Evolutionary conservation across 64 coral and sea anemone species (phyloP), one percentile per base, ranked within the genome.

Genomic region (Catalaphyllia jardinei): DNA sequence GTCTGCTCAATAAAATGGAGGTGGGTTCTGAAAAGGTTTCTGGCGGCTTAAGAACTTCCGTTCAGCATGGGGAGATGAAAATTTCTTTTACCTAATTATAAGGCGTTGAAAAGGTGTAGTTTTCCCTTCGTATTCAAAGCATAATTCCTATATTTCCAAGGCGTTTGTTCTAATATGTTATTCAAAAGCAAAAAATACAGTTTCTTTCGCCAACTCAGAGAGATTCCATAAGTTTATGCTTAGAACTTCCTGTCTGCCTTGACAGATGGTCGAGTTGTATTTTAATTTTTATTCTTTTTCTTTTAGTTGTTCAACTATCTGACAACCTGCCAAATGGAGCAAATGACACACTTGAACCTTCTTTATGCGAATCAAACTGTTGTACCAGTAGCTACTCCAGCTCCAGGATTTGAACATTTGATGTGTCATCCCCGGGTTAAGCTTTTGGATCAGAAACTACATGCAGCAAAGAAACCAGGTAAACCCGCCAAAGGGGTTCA

Each of bases 1-100:
- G 20, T 31, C 29, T 83, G 31, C 79, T 65, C 10, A 61, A 83
- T 31, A 83, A 83, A 83, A 83, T 83, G 20, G 60, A 83, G 79
- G 79, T 83, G 11, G 19, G 79, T 10, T 69, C 10, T 29, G 0
- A 11, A 11, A 39, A 20, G 46, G 20, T 19, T n/a, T 10, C 28
- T 8, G 2, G 77, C 79, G 33, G 31, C 7, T 8, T 46, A 22
- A 42, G 29, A 24, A 39, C 61, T 79, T 79, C 22, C 46, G 1
- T 57, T 57, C 76, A 57, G 74, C 33, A 49, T 29, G 20, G 18
- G 4, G 74, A 24, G 19, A 29, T 49, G 73, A 18, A 77, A 27
- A 24, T 69, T 27, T 69, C 65, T n/a, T 10, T 11, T 4, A 11
- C 24, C 65, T n/a, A 65, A 65, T 22, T 11, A 10, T 29, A 10